phyloP scores from a whole-genome alignment of 2,113 vertebrate species.

The Pangasianodon gigas region DNA sequence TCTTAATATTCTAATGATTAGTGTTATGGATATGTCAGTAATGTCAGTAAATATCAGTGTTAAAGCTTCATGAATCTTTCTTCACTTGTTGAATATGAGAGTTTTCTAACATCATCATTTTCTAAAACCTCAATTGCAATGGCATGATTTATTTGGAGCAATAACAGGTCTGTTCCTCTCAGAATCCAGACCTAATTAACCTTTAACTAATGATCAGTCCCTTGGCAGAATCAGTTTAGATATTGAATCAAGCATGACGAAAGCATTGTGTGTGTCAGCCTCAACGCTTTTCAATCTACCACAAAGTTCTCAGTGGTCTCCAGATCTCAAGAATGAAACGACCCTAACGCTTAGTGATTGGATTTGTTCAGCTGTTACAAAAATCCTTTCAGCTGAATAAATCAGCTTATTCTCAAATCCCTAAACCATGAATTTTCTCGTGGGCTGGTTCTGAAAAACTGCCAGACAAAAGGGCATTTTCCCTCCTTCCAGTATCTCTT shows the following conservation, averaged over 20 bases:
- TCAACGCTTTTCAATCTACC: constrained; percentile 37
- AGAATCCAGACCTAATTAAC: constrained; percentile 35
- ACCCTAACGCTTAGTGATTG: constrained; percentile 46
- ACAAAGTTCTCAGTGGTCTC: constrained; percentile 38
- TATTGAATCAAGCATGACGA: constrained; percentile 49
- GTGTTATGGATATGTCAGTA: not conserved
- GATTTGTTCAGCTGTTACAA: constrained; percentile 58
- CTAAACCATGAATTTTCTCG: constrained; percentile 41
- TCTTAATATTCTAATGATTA: not conserved
- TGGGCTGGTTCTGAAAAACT: constrained; percentile 40
- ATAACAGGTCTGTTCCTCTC: constrained; percentile 8
- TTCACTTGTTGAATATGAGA: not conserved
- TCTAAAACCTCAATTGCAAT: not conserved
- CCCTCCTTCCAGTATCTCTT: not conserved
- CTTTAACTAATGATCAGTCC: constrained; percentile 28
- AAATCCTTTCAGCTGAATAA: constrained; percentile 56
- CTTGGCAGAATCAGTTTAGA: constrained; percentile 45
- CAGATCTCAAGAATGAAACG: constrained; percentile 36
- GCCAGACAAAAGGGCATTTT: constrained; percentile 34
- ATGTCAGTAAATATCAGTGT: constrained; percentile 6
- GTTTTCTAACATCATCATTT: not conserved
- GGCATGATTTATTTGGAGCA: constrained; percentile 6
- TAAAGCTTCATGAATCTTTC: not conserved
- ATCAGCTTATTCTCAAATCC: constrained; percentile 54
- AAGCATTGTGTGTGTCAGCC: constrained; percentile 42